phyloP scores from a whole-genome alignment of 1,140 invertebrate genomes.

The Campodea augens region DNA sequence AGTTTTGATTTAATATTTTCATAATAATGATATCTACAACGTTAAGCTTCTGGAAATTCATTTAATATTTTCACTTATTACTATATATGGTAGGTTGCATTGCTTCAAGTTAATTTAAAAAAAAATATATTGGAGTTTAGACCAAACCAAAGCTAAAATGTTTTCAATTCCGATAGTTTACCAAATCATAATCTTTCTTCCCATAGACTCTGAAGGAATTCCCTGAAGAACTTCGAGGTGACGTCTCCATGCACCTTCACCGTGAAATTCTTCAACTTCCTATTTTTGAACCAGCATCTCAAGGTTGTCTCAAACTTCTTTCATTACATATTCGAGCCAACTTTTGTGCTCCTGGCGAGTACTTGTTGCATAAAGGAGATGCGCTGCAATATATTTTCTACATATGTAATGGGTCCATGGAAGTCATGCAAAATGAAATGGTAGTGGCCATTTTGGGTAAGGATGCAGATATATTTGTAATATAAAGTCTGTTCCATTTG shows the following conservation, averaged over 20 bases:
- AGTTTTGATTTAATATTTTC: no score
- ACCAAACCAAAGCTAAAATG: not conserved
- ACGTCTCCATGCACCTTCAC: conserved; percentile 88
- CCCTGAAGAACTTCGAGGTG: conserved; percentile 82
- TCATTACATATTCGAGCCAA: conserved; percentile 75
- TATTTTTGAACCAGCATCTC: conserved; percentile 68
- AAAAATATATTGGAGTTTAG: no score
- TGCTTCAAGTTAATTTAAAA: no score
- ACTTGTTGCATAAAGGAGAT: conserved; percentile 89
- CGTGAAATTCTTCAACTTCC: conserved; percentile 82
- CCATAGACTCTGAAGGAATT: conserved; percentile 83
- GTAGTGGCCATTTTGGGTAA: conserved; percentile 95
- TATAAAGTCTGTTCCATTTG: no score
- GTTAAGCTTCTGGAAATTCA: no score
- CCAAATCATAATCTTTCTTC: not conserved
- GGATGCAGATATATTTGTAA: conserved; percentile 12
- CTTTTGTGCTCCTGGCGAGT: conserved; percentile 92
- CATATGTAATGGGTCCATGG: conserved; percentile 93
- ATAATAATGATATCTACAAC: no score
- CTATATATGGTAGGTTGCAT: no score
- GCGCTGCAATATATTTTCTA: conserved; percentile 91
- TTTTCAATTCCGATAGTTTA: not conserved
- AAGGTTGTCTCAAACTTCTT: conserved; percentile 79
- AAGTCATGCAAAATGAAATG: conserved; percentile 93
- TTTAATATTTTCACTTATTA: no score